Percentiles rank a stretch among this genome's conserved stretches.
Evolutionary conservation across 2,113 vertebrate species (phyloP).

Genomic region (Gallinago undulata): DNA sequence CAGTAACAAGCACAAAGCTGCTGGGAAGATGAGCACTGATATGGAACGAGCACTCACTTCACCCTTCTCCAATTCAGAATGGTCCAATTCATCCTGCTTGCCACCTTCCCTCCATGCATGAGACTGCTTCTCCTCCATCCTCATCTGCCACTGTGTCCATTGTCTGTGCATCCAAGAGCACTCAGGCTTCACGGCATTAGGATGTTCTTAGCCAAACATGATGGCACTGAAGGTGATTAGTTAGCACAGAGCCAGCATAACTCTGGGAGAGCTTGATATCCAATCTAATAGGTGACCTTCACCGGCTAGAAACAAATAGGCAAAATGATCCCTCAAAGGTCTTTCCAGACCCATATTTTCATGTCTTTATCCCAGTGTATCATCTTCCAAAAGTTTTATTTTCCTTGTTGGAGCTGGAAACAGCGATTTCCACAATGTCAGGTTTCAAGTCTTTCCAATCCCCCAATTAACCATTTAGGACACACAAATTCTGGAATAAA

Average conservation of each 20-base stretch:
- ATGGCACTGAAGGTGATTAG: background rate
- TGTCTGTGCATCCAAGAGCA: background rate
- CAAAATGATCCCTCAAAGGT: background rate
- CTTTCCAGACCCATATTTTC: background rate
- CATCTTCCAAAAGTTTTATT: background rate
- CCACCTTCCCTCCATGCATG: background rate
- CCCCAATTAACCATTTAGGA: background rate
- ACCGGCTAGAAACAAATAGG: background rate
- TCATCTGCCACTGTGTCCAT: background rate
- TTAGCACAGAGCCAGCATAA: background rate
- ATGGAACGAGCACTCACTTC: background rate
- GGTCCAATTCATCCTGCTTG: background rate
- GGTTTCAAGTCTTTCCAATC: background rate
- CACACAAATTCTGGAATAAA: background rate
- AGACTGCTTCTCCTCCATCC: background rate
- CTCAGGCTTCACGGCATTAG: background rate
- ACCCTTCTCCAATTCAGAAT: background rate
- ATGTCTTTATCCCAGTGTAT: background rate
- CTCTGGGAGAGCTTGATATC: background rate
- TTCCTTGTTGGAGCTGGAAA: background rate
- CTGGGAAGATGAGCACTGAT: background rate
- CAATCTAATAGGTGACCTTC: background rate
- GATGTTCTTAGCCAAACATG: background rate
- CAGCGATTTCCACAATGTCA: background rate
- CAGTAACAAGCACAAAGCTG: background rate